phyloP scores from a whole-genome alignment of 2,888 invertebrate species.

The Dryobotodes eremita region DNA sequence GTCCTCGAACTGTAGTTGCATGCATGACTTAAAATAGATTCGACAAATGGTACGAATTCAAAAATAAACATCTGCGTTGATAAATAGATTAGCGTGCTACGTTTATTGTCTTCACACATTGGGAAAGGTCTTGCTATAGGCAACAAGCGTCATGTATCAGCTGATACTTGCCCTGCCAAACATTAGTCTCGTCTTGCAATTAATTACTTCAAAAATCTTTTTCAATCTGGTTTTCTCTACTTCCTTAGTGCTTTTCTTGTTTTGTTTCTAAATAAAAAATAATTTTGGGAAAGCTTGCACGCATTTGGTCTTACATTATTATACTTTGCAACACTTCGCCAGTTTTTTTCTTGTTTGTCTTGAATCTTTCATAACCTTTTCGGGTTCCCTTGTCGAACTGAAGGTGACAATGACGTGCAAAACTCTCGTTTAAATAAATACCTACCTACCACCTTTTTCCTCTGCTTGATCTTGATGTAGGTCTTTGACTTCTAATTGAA shows the following conservation, averaged over 20 bases:
- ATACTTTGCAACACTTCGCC: background rate
- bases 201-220: background rate
- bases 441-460: constrained; percentile 1
- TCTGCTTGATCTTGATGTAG: constrained; percentile 16
- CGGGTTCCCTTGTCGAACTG: constrained; percentile 14
- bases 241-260: background rate
- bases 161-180: constrained; percentile 10
- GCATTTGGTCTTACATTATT: background rate
- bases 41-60: constrained; percentile 22
- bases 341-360: background rate
- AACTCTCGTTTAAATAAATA: background rate
- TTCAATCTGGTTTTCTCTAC: background rate
- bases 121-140: constrained; percentile 53
- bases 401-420: constrained; percentile 37
- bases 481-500: constrained; percentile 33
- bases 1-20: constrained; percentile 37
- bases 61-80: constrained; percentile 40
- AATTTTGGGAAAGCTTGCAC: background rate
- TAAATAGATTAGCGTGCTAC: constrained; percentile 19
- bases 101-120: constrained; percentile 24
- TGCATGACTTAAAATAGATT: constrained; percentile 35
- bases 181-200: background rate
- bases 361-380: constrained; percentile 10
- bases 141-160: constrained; percentile 30
- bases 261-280: background rate